Percentiles rank a stretch among this genome's conserved stretches.
These are phyloP conservation scores for Trypoxylon attenuatum DNA, from an alignment of 2,888 invertebrate species.

Conservation along the genomic window DNA sequence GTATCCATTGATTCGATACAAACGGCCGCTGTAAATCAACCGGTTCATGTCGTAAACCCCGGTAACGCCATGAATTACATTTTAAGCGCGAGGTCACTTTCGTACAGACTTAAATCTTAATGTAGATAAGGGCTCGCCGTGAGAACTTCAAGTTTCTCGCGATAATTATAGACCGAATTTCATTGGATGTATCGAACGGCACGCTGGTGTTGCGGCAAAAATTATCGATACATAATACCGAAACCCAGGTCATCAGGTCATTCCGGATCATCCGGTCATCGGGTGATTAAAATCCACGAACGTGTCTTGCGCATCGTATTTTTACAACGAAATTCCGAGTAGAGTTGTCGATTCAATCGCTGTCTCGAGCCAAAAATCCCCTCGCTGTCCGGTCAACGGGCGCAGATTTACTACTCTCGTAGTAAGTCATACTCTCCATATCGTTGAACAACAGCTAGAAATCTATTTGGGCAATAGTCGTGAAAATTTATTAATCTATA, in stretches of 20 bases:
- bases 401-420: neutral
- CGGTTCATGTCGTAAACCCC: conserved; percentile 17
- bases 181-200: neutral
- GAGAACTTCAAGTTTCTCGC: conserved; percentile 4
- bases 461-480: neutral
- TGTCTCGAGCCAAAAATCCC: no score
- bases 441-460: neutral
- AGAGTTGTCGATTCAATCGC: no score
- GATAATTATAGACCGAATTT: neutral
- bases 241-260: no score
- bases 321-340: no score
- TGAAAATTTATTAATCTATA: conserved; percentile 3
- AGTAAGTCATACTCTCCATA: neutral
- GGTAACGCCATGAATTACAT: conserved; percentile 34
- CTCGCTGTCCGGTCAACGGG: no score
- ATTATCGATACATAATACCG: no score
- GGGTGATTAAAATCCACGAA: no score
- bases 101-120: conserved; percentile 23
- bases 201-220: neutral
- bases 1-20: conserved; percentile 44
- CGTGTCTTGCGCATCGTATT: no score
- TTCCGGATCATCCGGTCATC: no score
- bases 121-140: conserved; percentile 6
- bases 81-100: conserved; percentile 37
- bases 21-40: conserved; percentile 47